Evolutionary conservation across 2,797 vertebrate genomes (phyloP).

Genomic region (Schizopygopsis pylzovi): DNA sequence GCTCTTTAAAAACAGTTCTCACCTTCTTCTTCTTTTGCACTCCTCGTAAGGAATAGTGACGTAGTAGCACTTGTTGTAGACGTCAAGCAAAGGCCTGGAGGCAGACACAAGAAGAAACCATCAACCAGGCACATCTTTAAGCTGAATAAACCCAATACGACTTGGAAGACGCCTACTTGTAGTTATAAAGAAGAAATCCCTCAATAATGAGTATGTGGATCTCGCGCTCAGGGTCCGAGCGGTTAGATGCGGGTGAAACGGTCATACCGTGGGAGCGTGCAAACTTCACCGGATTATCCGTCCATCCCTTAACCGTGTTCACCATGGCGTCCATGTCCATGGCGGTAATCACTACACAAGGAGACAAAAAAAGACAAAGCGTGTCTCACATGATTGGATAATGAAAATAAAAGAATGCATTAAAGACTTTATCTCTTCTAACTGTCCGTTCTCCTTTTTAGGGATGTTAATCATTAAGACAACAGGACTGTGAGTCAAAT

Average conservation of each 20-base stretch:
- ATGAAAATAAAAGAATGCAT: slow-evolving; percentile 56
- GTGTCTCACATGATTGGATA: slow-evolving; percentile 63
- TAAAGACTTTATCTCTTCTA: slow-evolving; percentile 52
- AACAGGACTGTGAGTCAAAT: slow-evolving; percentile 61
- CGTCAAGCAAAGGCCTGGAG: slow-evolving; percentile 84
- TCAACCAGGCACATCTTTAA: neutral
- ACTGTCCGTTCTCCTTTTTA: slow-evolving; percentile 11
- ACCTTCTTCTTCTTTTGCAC: slow-evolving; percentile 94
- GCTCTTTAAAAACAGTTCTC: neutral
- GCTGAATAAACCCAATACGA: neutral
- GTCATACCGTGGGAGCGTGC: slow-evolving; percentile 89
- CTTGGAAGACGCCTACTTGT: slow-evolving; percentile 78
- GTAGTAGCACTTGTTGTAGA: slow-evolving; percentile 87
- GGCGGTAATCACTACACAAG: slow-evolving; percentile 82
- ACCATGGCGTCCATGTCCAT: slow-evolving; percentile 97
- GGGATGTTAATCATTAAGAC: slow-evolving; percentile 42
- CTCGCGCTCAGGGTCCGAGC: slow-evolving; percentile 67
- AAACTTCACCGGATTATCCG: slow-evolving; percentile 90
- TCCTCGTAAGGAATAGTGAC: slow-evolving; percentile 91
- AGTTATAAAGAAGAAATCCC: slow-evolving; percentile 96
- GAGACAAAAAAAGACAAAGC: slow-evolving; percentile 56
- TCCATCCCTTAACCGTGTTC: slow-evolving; percentile 90
- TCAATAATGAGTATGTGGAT: slow-evolving; percentile 91
- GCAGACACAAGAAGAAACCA: neutral
- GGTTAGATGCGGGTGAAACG: slow-evolving; percentile 69